phyloP scores from a whole-genome alignment of 2,797 vertebrate genomes.

The Mormyrops boulengeri region DNA sequence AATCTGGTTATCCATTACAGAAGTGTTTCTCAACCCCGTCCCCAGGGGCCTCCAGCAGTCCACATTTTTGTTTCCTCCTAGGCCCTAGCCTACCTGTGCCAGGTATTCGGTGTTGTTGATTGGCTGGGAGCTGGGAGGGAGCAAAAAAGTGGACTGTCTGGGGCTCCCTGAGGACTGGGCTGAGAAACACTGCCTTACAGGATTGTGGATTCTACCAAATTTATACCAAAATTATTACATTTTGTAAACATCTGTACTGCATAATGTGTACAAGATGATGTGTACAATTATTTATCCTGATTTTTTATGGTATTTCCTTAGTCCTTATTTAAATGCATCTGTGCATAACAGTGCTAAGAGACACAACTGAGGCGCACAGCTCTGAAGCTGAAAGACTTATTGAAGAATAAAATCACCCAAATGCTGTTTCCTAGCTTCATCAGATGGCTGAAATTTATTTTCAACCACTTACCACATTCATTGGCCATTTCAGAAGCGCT shows the following conservation, averaged over 20 bases:
- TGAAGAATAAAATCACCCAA: not conserved
- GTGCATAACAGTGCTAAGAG: not conserved
- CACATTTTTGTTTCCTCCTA: not conserved
- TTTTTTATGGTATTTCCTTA: not conserved
- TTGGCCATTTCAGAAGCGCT: not conserved
- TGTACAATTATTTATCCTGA: not conserved
- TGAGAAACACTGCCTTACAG: not conserved
- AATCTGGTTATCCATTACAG: not conserved
- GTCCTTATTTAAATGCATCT: not conserved
- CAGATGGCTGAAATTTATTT: not conserved
- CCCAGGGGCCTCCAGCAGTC: not conserved
- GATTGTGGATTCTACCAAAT: not conserved
- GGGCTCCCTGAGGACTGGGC: not conserved
- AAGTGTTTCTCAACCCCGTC: not conserved
- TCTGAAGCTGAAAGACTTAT: not conserved
- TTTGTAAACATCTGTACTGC: not conserved
- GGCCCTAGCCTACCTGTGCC: not conserved
- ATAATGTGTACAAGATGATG: not conserved
- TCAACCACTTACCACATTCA: not conserved
- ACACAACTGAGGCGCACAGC: not conserved
- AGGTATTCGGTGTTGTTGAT: not conserved
- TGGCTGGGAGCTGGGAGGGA: not conserved
- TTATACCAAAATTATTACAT: not conserved
- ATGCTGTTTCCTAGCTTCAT: not conserved
- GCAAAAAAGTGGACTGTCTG: not conserved